Percentiles rank a stretch among this genome's conserved stretches.
Conservation (phyloP, 2,113 vertebrate species). For the Hirundichthys speculiger region DNA sequence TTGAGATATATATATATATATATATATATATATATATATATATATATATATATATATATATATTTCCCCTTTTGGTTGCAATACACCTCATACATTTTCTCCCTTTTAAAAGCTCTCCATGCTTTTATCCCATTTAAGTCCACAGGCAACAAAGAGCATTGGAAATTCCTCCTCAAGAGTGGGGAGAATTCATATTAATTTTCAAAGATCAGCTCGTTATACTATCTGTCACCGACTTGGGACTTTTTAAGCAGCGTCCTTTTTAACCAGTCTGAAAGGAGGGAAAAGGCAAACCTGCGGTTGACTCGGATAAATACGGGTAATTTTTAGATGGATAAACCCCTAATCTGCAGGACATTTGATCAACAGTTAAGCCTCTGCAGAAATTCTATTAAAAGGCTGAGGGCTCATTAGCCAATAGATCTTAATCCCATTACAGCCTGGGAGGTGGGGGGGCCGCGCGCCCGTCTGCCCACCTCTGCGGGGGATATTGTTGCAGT, state of each 20-base stretch:
- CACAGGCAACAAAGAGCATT: slow-evolving; percentile 62
- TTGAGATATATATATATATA: no score
- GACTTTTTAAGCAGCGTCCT: slow-evolving; percentile 3
- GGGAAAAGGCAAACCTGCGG: slow-evolving; percentile 15
- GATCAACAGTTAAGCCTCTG: slow-evolving; percentile 76
- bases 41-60: no score
- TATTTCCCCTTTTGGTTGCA: slow-evolving; percentile 29
- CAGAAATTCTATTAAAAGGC: slow-evolving; percentile 76
- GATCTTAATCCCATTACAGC: slow-evolving; percentile 81
- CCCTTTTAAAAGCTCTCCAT: slow-evolving; percentile 51
- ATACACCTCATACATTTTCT: slow-evolving; percentile 41
- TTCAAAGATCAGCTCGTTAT: slow-evolving; percentile 39
- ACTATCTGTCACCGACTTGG: slow-evolving; percentile 30
- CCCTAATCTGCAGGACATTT: slow-evolving; percentile 72
- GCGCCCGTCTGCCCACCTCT: slow-evolving; percentile 51
- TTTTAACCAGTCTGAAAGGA: slow-evolving; percentile 6
- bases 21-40: no score
- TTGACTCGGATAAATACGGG: slow-evolving; percentile 39
- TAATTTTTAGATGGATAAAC: slow-evolving; percentile 63
- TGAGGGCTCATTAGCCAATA: slow-evolving; percentile 79
- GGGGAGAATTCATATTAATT: slow-evolving; percentile 37
- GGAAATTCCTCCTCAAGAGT: slow-evolving; percentile 51
- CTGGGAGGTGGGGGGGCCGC: slow-evolving; percentile 52
- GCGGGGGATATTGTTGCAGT: slow-evolving; percentile 55
- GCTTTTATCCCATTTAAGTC: slow-evolving; percentile 60